Conservation (phyloP, 2,113 vertebrate genomes). For the Turnix velox region DNA sequence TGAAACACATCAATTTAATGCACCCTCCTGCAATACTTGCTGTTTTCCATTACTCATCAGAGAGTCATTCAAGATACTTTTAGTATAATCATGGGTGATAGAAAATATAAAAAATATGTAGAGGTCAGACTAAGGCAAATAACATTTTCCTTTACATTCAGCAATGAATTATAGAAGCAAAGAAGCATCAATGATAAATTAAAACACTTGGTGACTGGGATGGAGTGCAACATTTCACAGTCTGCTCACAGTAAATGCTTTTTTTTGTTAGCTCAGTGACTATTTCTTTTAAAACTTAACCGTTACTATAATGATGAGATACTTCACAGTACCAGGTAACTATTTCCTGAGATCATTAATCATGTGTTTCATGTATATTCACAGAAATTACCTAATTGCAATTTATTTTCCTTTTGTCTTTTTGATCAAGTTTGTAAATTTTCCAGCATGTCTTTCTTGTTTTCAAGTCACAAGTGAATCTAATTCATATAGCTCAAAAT, state of each 20-base stretch:
- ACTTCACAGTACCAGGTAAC: background rate
- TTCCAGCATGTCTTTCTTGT: conserved; percentile 17
- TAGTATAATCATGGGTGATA: background rate
- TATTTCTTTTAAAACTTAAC: background rate
- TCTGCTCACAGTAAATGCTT: background rate
- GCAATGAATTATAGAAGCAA: background rate
- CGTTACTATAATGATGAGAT: background rate
- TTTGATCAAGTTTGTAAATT: conserved; percentile 57
- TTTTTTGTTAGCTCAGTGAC: background rate
- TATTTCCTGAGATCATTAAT: conserved; percentile 33
- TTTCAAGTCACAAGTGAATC: background rate
- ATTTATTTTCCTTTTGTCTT: conserved; percentile 63
- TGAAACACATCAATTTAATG: background rate
- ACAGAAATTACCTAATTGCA: conserved; percentile 61
- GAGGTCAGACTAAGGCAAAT: background rate
- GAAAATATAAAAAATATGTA: background rate
- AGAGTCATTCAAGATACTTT: background rate
- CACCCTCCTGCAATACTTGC: background rate
- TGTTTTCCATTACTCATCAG: conserved; percentile 11
- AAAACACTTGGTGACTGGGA: background rate
- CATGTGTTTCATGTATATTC: conserved; percentile 56
- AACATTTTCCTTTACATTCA: background rate
- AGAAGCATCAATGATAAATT: background rate
- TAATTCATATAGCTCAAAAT: background rate
- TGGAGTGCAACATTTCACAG: background rate